These are phyloP conservation scores for Endotricha flammealis DNA, from an alignment of 2,888 invertebrate species.

Conservation along the genomic window DNA sequence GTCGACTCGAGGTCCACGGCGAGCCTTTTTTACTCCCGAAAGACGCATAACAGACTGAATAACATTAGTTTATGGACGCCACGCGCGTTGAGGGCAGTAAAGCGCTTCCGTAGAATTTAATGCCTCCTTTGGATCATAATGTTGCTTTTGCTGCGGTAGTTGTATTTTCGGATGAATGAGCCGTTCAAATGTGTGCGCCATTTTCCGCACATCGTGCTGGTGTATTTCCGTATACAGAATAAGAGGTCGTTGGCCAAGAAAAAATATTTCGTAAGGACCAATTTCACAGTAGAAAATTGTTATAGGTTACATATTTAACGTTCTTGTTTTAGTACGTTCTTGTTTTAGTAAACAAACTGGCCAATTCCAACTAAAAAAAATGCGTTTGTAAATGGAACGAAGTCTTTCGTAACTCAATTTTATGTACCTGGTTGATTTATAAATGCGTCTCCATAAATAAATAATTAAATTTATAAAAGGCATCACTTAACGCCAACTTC, in stretches of 20 bases:
- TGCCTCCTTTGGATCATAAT: slow-evolving; percentile 32
- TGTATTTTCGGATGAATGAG: slow-evolving; percentile 5
- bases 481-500: slow-evolving; percentile 4
- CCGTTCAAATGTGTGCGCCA: neutral
- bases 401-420: too few relatives aligned
- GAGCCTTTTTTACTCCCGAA: slow-evolving; percentile 36
- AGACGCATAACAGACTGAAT: slow-evolving; percentile 59
- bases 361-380: too few relatives aligned
- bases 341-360: too few relatives aligned
- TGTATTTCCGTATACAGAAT: neutral
- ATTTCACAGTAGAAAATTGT: too few relatives aligned
- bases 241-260: too few relatives aligned
- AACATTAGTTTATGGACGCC: slow-evolving; percentile 65
- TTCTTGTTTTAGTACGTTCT: too few relatives aligned
- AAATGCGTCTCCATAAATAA: neutral
- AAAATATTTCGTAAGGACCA: too few relatives aligned
- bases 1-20: slow-evolving; percentile 20
- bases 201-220: neutral
- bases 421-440: too few relatives aligned
- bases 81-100: slow-evolving; percentile 39
- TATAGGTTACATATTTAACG: too few relatives aligned
- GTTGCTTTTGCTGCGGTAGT: slow-evolving; percentile 10
- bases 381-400: too few relatives aligned
- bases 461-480: slow-evolving; percentile 6
- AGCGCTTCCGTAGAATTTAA: slow-evolving; percentile 47